Percentiles rank a stretch among this genome's conserved stretches.
phyloP scores from a whole-genome alignment of 2,113 vertebrate genomes.

The Callipepla californica region DNA sequence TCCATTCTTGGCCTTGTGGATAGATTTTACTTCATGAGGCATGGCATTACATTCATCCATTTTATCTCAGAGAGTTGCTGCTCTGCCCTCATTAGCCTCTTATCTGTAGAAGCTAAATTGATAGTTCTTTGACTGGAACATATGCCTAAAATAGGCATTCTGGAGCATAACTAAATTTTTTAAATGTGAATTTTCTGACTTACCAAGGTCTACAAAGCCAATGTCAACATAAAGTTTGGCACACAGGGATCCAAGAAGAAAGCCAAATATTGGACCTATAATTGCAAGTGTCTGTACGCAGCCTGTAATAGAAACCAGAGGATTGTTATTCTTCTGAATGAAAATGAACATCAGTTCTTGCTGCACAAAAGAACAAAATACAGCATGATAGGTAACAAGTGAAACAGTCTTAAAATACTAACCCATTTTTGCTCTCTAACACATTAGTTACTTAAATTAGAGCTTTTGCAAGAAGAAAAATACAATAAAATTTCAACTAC shows the following conservation, averaged over 20 bases:
- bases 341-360: neutral
- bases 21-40: neutral
- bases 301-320: slow-evolving; percentile 75
- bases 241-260: slow-evolving; percentile 91
- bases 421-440: neutral
- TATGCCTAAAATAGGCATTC: neutral
- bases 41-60: neutral
- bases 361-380: neutral
- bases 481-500: neutral
- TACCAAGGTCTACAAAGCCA: slow-evolving; percentile 92
- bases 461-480: neutral
- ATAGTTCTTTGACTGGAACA: neutral
- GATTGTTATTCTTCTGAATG: neutral
- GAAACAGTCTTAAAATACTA: neutral
- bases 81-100: neutral
- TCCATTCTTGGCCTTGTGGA: neutral
- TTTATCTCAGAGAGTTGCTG: neutral
- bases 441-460: neutral
- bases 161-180: neutral
- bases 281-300: slow-evolving; percentile 91
- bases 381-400: neutral
- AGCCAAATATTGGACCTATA: slow-evolving; percentile 93
- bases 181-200: neutral
- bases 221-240: slow-evolving; percentile 94
- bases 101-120: neutral